Evolutionary conservation across 2,888 invertebrate genomes (phyloP), one percentile per base, ranked within the genome.

Genomic region (Xylophagus ater): DNA sequence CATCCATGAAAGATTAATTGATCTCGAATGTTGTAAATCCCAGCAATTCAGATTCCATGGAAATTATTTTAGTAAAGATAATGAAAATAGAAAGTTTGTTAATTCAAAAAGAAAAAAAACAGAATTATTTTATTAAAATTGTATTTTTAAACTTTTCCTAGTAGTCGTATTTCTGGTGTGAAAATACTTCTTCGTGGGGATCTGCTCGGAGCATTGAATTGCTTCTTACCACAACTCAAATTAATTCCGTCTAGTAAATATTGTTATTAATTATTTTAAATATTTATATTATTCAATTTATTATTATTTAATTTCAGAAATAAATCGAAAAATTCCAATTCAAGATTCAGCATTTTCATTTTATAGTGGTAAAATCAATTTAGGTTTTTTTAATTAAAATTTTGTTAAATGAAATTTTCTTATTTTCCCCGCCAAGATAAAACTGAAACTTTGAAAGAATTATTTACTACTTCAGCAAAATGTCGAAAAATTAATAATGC

Each of bases 101-200:
- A n/a, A n/a, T n/a, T n/a, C n/a, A n/a, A n/a, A n/a, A n/a, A n/a
- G n/a, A n/a, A n/a, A n/a, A n/a, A n/a, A n/a, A n/a, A n/a, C n/a
- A n/a, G n/a, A n/a, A n/a, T n/a, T n/a, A n/a, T n/a, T n/a, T n/a
- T n/a, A n/a, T n/a, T n/a, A n/a, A n/a, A n/a, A n/a, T n/a, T n/a
- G n/a, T n/a, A n/a, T n/a, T n/a, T n/a, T n/a, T n/a, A n/a, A n/a
- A n/a, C n/a, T n/a, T n/a, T n/a, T n/a, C n/a, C n/a, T n/a, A n/a
- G n/a, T n/a, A n/a, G n/a, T n/a, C n/a, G n/a, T n/a, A n/a, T n/a
- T n/a, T n/a, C n/a, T 24, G 40, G 40, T 18, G 34, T 40, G 12
- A 40, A 40, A 41, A 41, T 46, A 14, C 28, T 46, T 17, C 28
- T 46, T 5, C 39, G 43, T 5, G 45, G 45, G n/a, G 45, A 46